Evolutionary conservation across 2,113 vertebrate genomes (phyloP).

Genomic region (Grammomys dolichurus): DNA sequence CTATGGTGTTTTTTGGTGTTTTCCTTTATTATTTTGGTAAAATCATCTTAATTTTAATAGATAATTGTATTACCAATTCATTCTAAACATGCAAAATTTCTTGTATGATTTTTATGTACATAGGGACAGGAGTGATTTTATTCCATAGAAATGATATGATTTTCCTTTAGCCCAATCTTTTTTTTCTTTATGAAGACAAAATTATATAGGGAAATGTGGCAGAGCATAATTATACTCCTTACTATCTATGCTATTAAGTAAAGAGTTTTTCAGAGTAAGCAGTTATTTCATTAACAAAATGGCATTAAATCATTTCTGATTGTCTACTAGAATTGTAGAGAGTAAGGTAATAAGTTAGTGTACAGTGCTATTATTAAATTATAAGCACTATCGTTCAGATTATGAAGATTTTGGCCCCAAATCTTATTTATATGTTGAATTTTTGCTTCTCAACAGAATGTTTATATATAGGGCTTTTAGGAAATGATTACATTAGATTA

Average conservation of each 20-base stretch:
- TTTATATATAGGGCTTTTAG: background rate
- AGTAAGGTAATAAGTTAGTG: background rate
- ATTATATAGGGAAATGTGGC: background rate
- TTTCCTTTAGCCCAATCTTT: background rate
- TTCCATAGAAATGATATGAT: background rate
- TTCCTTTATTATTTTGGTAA: background rate
- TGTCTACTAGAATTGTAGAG: background rate
- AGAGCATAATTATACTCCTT: background rate
- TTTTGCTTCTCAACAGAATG: background rate
- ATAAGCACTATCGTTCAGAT: background rate
- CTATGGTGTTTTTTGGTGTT: background rate
- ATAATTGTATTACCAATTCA: background rate
- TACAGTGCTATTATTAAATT: constrained; percentile 12
- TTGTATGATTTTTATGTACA: background rate
- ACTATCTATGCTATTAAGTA: background rate
- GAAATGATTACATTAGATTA: background rate
- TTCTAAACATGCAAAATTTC: background rate
- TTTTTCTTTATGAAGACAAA: background rate
- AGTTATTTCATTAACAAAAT: background rate
- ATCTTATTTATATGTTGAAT: background rate
- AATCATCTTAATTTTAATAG: background rate
- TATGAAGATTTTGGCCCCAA: background rate
- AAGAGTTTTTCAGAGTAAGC: background rate
- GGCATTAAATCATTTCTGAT: background rate
- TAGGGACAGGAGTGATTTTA: background rate